Percentiles rank a stretch among this genome's conserved stretches.
These are phyloP conservation scores for Indicator maculatus DNA, from an alignment of 2,113 vertebrate genomes.

Conservation along the genomic window DNA sequence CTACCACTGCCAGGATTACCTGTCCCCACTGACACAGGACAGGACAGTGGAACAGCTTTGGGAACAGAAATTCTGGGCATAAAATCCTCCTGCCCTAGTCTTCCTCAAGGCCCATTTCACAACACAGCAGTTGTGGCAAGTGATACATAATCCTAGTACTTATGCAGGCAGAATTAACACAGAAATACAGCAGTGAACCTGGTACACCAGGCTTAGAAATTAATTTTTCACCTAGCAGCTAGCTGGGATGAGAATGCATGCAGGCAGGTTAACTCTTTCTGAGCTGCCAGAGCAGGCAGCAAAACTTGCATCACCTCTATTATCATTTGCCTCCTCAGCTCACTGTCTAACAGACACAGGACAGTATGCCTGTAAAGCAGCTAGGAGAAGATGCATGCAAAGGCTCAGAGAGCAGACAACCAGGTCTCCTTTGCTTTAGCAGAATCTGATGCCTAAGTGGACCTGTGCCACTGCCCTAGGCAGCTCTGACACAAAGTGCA, in stretches of 20 bases:
- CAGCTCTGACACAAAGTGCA: neutral
- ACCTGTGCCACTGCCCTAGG: neutral
- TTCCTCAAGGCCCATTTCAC: neutral
- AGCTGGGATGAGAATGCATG: neutral
- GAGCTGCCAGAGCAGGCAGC: neutral
- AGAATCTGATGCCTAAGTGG: neutral
- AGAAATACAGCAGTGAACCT: constrained; percentile 12
- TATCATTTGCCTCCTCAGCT: neutral
- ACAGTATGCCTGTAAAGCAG: fast-evolving
- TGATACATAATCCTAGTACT: neutral
- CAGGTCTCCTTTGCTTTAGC: neutral
- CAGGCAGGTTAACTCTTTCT: neutral
- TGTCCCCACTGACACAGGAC: neutral
- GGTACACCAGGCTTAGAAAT: neutral
- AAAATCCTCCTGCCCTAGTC: neutral
- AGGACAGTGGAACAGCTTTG: neutral
- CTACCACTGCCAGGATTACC: neutral
- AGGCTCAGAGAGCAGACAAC: neutral
- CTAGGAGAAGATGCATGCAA: neutral
- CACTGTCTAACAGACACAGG: neutral
- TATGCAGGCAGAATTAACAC: constrained; percentile 14
- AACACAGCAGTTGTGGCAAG: neutral
- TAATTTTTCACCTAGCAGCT: constrained; percentile 33
- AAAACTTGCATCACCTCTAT: neutral
- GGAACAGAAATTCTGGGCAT: neutral